A percentile compares a stretch with the other conserved stretches of the same genome.
These are phyloP conservation scores for Rhinophrynus dorsalis DNA, from an alignment of 2,797 vertebrate genomes.

Conservation along the genomic window DNA sequence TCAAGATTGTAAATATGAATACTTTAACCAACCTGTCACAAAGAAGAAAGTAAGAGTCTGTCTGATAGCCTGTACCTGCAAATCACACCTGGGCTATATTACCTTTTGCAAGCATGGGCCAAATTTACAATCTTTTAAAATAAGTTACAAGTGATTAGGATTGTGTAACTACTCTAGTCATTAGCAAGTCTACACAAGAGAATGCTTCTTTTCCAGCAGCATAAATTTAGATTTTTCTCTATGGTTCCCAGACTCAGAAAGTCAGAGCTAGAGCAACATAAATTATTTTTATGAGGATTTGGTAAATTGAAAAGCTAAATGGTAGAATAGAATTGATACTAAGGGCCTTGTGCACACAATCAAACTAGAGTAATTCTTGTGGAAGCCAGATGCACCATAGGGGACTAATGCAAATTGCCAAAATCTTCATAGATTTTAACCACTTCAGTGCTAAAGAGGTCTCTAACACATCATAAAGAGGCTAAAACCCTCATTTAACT, in stretches of 20 bases:
- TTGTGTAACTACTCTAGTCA: constrained; percentile 64
- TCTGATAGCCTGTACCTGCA: constrained; percentile 36
- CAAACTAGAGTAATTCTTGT: too few relatives aligned
- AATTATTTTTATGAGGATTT: not conserved
- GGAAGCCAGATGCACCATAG: too few relatives aligned
- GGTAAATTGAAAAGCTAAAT: not conserved
- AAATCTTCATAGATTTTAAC: too few relatives aligned
- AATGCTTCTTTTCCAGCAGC: not conserved
- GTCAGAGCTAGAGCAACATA: not conserved
- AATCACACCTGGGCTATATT: constrained; percentile 67
- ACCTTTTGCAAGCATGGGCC: constrained; percentile 66
- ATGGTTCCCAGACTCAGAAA: constrained; percentile 5
- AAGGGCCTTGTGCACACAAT: too few relatives aligned
- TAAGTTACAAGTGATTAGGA: constrained; percentile 66
- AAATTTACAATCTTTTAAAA: constrained; percentile 66
- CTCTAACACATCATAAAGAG: too few relatives aligned
- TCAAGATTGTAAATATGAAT: constrained; percentile 82
- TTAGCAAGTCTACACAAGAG: constrained; percentile 43
- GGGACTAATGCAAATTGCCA: too few relatives aligned
- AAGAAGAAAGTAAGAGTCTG: constrained; percentile 67
- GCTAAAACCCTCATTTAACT: too few relatives aligned
- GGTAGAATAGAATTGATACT: too few relatives aligned
- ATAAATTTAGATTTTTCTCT: constrained; percentile 16
- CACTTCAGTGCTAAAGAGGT: too few relatives aligned
- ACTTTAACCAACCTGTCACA: constrained; percentile 69